Conservation (phyloP, 1,140 invertebrate genomes). For the Trachymyrmex cornetzi region DNA sequence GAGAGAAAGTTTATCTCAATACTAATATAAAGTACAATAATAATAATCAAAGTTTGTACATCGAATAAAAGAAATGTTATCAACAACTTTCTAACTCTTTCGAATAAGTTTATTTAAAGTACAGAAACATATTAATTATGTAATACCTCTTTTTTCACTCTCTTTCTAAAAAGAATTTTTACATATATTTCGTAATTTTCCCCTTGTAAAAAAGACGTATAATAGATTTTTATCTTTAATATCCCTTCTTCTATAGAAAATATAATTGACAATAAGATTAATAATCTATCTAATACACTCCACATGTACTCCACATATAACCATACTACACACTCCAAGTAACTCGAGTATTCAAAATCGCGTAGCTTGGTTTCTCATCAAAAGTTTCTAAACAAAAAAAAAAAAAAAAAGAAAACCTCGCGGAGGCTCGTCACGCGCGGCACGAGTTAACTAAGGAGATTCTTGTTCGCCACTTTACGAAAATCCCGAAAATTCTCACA, state of each 20-base stretch:
- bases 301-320: too few relatives aligned
- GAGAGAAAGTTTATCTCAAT: not conserved
- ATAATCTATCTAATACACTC: not conserved
- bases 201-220: not conserved
- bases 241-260: not conserved
- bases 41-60: not conserved
- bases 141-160: not conserved
- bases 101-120: not conserved
- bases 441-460: slow-evolving; percentile 6
- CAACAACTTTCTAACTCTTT: not conserved
- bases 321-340: not conserved
- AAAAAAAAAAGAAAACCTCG: not conserved
- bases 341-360: slow-evolving; percentile 4
- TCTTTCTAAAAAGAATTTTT: not conserved
- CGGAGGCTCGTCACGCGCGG: slow-evolving; percentile 10
- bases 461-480: slow-evolving; percentile 47
- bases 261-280: not conserved
- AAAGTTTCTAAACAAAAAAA: slow-evolving; percentile 16
- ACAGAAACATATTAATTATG: not conserved
- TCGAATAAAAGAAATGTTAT: not conserved
- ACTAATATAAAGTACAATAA: not conserved
- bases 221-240: not conserved
- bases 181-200: not conserved
- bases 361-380: slow-evolving; percentile 2
- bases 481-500: slow-evolving; percentile 44